Conservation (phyloP, 2,888 invertebrate species). For the Ptilodon capucinus region DNA sequence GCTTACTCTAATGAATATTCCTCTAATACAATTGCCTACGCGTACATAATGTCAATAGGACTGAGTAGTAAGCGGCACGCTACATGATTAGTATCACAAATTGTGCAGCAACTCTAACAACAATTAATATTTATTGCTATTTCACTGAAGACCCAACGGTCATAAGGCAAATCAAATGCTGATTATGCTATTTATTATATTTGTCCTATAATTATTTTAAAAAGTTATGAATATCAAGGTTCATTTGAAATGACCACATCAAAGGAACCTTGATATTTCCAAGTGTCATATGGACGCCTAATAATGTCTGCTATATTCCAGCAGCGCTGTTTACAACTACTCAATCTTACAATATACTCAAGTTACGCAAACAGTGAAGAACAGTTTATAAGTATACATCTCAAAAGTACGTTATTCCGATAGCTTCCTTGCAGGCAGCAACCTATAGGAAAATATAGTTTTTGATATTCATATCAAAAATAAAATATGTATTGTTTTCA, state of each 20-base stretch:
- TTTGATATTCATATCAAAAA: constrained; percentile 74
- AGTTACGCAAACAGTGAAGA: constrained; percentile 62
- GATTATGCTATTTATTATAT: constrained; percentile 47
- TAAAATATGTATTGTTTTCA: constrained; percentile 64
- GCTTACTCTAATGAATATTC: constrained; percentile 73
- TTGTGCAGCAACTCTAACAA: constrained; percentile 72
- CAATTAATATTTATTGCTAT: constrained; percentile 76
- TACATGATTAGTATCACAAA: constrained; percentile 75
- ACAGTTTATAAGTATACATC: constrained; percentile 63
- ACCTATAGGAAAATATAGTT: constrained; percentile 73
- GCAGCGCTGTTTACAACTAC: constrained; percentile 36
- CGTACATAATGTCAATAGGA: constrained; percentile 75
- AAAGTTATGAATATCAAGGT: constrained; percentile 40
- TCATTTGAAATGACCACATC: constrained; percentile 40
- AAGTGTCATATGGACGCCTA: constrained; percentile 37
- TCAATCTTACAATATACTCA: constrained; percentile 59
- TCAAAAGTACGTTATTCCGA: constrained; percentile 67
- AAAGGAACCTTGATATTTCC: constrained; percentile 43
- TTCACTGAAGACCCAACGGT: constrained; percentile 65
- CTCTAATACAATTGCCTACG: constrained; percentile 79
- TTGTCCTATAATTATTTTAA: constrained; percentile 36
- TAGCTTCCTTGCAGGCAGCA: constrained; percentile 69
- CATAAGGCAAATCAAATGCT: constrained; percentile 74
- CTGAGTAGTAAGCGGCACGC: constrained; percentile 73
- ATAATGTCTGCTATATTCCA: constrained; percentile 44